Evolutionary conservation across 2,797 vertebrate genomes (phyloP).

Genomic region (Spondyliosoma cantharus): DNA sequence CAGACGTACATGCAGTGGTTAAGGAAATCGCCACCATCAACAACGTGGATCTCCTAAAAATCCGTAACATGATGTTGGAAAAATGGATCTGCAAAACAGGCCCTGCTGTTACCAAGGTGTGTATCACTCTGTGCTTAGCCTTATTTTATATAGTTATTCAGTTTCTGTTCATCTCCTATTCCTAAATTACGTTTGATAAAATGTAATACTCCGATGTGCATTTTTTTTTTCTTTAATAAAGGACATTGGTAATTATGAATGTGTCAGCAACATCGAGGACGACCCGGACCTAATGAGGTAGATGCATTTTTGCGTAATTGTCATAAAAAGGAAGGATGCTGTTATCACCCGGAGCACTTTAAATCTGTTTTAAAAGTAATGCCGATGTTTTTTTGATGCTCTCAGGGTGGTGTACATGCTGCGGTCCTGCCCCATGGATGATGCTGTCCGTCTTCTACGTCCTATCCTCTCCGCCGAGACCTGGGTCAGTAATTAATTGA

Average conservation of each 20-base stretch:
- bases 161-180: neutral
- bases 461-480: slow-evolving; percentile 87
- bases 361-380: neutral
- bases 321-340: neutral
- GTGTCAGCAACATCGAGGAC: slow-evolving; percentile 84
- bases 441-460: slow-evolving; percentile 87
- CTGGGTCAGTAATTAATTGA: slow-evolving; percentile 84
- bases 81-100: slow-evolving; percentile 92
- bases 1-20: slow-evolving; percentile 91
- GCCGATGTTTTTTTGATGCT: neutral
- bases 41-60: slow-evolving; percentile 89
- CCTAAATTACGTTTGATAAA: neutral
- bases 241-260: slow-evolving; percentile 82
- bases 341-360: neutral
- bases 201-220: neutral
- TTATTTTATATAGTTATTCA: neutral
- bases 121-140: slow-evolving; percentile 24
- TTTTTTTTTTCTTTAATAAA: slow-evolving; percentile 49
- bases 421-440: slow-evolving; percentile 84
- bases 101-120: slow-evolving; percentile 81
- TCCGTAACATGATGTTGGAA: slow-evolving; percentile 89
- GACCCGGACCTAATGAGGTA: slow-evolving; percentile 92
- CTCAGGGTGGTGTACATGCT: slow-evolving; percentile 92
- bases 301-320: neutral
- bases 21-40: slow-evolving; percentile 93